Conservation (phyloP, 2,888 invertebrate species). For the Drosophila multiciliata region DNA sequence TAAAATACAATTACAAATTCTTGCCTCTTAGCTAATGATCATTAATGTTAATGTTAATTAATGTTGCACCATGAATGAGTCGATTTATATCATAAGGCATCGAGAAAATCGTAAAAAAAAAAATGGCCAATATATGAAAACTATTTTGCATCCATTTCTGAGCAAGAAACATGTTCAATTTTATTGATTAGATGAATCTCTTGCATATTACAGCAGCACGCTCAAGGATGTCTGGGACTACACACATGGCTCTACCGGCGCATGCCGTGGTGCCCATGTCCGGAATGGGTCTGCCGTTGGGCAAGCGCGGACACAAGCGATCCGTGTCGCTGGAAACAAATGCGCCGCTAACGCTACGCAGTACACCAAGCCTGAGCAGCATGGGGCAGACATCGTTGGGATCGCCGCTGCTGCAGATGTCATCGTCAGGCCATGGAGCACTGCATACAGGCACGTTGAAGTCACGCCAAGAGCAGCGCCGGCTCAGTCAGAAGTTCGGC, state of each 20-base stretch:
- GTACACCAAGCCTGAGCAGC: conserved; percentile 78
- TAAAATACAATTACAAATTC: background rate
- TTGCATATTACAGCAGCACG: conserved; percentile 19
- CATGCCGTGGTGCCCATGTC: conserved; percentile 58
- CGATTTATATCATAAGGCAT: background rate
- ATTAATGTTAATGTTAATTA: background rate
- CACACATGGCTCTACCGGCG: conserved; percentile 73
- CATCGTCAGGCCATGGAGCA: conserved; percentile 25
- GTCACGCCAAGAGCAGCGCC: conserved; percentile 84
- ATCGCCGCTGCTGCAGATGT: conserved; percentile 62
- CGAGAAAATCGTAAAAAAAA: background rate
- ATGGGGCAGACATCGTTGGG: conserved; percentile 63
- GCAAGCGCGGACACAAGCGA: conserved; percentile 83
- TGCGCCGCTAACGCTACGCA: conserved; percentile 61
- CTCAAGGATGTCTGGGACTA: conserved; percentile 56
- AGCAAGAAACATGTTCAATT: background rate
- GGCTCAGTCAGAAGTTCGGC: conserved; percentile 83
- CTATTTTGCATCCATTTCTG: background rate
- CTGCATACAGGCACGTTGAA: conserved; percentile 83
- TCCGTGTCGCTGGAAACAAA: conserved; percentile 84
- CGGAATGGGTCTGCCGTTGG: conserved; percentile 33
- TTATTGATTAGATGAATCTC: background rate
- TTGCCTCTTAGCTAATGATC: background rate
- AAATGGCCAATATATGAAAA: background rate
- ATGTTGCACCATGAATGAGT: background rate